Percentiles rank a stretch among this genome's conserved stretches.
These are phyloP conservation scores for Sylvicapra grimmia DNA, from an alignment of 2,113 vertebrate genomes.

Conservation along the genomic window DNA sequence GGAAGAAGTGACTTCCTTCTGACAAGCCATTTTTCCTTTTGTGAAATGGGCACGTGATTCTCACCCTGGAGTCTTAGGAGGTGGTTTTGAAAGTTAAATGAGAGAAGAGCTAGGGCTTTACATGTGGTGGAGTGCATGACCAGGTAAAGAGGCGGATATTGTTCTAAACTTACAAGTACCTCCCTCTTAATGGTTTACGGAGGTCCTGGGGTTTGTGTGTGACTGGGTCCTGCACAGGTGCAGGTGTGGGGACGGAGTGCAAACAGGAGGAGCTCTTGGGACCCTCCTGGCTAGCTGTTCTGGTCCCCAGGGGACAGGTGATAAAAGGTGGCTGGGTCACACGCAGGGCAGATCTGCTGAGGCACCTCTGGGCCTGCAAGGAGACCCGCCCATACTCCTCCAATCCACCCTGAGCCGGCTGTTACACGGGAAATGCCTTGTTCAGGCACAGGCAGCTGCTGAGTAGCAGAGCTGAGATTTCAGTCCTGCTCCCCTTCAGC, in stretches of 20 bases:
- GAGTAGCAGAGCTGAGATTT: background rate
- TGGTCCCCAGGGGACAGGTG: background rate
- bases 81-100: background rate
- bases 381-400: accelerated
- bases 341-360: background rate
- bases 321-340: background rate
- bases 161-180: background rate
- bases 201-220: background rate
- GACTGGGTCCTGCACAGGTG: background rate
- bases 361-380: accelerated
- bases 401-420: background rate
- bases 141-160: background rate
- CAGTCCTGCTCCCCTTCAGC: no score
- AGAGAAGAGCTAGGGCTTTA: background rate
- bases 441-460: background rate
- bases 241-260: no score
- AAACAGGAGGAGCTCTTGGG: background rate
- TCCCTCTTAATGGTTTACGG: accelerated
- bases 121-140: accelerated
- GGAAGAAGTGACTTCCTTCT: background rate
- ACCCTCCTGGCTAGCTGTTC: background rate
- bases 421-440: background rate
- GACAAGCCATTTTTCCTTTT: background rate
- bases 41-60: background rate
- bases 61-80: background rate